Evolutionary conservation across 2,113 vertebrate species (phyloP), one percentile per base, ranked within the genome.

Genomic region (Crypturellus undulatus): DNA sequence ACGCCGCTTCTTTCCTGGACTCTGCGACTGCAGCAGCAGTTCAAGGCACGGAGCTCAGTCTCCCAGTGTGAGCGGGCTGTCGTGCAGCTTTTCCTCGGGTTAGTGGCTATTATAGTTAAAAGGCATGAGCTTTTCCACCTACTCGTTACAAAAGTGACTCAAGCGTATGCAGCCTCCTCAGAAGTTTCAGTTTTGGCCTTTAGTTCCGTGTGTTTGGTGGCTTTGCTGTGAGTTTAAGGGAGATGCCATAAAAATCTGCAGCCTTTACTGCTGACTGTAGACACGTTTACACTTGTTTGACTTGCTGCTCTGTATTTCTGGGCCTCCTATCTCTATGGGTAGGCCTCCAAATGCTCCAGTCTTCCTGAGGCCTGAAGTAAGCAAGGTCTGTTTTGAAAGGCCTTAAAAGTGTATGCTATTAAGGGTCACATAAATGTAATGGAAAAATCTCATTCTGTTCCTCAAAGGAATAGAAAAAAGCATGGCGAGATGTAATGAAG

Each of bases 11-110:
- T 63, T 59, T 12, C 10, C 11, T 51, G 6, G 54, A 4, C 34
- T 34, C 67, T 14, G 0, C 3, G 16, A 2, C 18, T 7, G 54
- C 69, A 63, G 18, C 11, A 38, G 19, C 77, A 0, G 1, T 32
- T 38, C 8, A 7, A 8, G 32, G 25, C 6, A 30, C 13, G 6
- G 4, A 59, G 32, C 3, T 72, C 52, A 49, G 83, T 51, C 13
- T 2, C 70, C 8, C 42, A 32, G 60, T 20, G 28, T 2, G 2
- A 25, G 15, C 12, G 62, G 36, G 21, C 36, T 12, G 36, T 32
- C 9, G 10, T 42, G 9, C 42, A 62, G 43, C 21, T 88, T 88
- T 92, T 32, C 89, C 0, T 0, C 22, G 38, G 51, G 51, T 92
- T 62, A 24, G 25, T 4, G 3, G 65, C n/a, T 34, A 4, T 87